Evolutionary conservation across 1,140 invertebrate species (phyloP).

Genomic region (Acyrthosiphon pisum): DNA sequence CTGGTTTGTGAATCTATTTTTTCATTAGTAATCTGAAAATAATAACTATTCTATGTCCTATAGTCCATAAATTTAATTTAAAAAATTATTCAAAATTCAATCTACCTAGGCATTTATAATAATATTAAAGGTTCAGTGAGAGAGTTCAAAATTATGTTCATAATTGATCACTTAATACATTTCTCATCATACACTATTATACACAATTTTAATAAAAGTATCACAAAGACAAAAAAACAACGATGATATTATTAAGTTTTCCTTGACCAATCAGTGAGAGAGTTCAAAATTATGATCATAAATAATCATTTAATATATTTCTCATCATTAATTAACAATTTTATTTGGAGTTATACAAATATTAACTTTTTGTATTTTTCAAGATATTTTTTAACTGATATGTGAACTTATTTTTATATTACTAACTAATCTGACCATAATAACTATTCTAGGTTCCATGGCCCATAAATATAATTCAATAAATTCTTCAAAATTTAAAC

Average conservation of each 20-base stretch:
- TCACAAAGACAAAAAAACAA: neutral
- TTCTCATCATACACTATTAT: conserved; percentile 46
- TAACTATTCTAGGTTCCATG: neutral
- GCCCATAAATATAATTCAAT: neutral
- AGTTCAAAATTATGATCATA: conserved; percentile 36
- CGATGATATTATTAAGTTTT: too few species aligned
- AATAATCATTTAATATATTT: conserved; percentile 19
- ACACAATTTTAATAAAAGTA: neutral
- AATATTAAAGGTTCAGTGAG: conserved; percentile 5
- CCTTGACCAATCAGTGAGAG: conserved; percentile 6
- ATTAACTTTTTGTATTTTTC: neutral
- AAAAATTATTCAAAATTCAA: neutral
- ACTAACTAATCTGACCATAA: neutral
- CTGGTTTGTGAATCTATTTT: neutral
- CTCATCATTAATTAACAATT: conserved; percentile 37
- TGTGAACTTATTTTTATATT: neutral
- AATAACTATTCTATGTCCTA: too few species aligned
- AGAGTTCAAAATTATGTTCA: conserved; percentile 48
- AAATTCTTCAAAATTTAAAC: neutral
- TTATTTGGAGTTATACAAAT: neutral
- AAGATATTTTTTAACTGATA: too few species aligned
- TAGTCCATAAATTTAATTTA: neutral
- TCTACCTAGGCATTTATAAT: neutral
- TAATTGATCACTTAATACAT: neutral
- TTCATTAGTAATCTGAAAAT: neutral